These are phyloP conservation scores for Mactromeris polynyma DNA, from an alignment of 2,888 invertebrate species.

Conservation along the genomic window DNA sequence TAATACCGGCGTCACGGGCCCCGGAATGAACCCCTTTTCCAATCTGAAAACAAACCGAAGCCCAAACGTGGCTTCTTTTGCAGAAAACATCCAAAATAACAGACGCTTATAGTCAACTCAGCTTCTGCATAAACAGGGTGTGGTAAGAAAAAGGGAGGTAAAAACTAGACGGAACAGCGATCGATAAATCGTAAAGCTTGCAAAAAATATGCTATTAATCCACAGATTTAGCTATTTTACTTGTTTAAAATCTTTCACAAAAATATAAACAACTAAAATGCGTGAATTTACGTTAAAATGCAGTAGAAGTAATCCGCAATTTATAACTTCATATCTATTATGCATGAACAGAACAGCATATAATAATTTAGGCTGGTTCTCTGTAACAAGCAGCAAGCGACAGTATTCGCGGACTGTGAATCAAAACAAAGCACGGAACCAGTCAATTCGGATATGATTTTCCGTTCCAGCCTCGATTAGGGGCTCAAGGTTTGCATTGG, in stretches of 20 bases:
- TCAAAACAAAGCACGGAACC: constrained; percentile 37
- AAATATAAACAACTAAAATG: neutral
- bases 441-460: constrained; percentile 57
- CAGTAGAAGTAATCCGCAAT: neutral
- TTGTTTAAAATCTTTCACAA: neutral
- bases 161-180: constrained; percentile 66
- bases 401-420: neutral
- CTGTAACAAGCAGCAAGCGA: neutral
- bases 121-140: constrained; percentile 72
- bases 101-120: constrained; percentile 49
- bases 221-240: neutral
- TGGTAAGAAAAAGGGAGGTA: constrained; percentile 62
- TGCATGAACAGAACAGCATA: constrained; percentile 26
- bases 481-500: constrained; percentile 61
- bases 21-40: constrained; percentile 55
- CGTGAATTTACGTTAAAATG: neutral
- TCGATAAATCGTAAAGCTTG: constrained; percentile 26
- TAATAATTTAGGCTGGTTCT: constrained; percentile 29
- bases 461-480: constrained; percentile 65
- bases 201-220: neutral
- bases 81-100: constrained; percentile 60
- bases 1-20: constrained; percentile 57
- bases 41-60: constrained; percentile 50
- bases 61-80: constrained; percentile 41
- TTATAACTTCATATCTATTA: neutral